These are phyloP conservation scores for Myioborus melanocephalus DNA, from an alignment of 2,797 vertebrate genomes.

Conservation along the genomic window DNA sequence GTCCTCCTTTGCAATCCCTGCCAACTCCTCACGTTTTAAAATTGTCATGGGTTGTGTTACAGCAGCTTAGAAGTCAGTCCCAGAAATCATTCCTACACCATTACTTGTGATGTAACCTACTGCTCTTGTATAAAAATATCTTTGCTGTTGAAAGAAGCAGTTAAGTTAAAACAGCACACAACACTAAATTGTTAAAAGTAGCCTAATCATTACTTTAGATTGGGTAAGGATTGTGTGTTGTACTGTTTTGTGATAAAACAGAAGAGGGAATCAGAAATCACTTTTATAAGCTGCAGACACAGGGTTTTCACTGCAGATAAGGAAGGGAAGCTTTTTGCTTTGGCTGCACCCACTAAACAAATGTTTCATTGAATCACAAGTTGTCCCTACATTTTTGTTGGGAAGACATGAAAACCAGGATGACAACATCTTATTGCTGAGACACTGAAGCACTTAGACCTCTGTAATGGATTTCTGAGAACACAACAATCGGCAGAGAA, in stretches of 20 bases:
- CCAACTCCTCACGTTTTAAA: not conserved
- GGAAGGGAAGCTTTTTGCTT: not conserved
- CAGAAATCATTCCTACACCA: not conserved
- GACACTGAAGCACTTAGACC: not conserved
- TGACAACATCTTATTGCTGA: not conserved
- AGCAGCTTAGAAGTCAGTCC: not conserved
- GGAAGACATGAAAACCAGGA: not conserved
- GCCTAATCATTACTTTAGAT: not conserved
- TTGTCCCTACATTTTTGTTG: not conserved
- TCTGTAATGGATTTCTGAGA: not conserved
- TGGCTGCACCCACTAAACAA: not conserved
- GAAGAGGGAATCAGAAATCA: not conserved
- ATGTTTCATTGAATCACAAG: not conserved
- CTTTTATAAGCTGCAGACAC: not conserved
- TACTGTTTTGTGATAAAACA: not conserved
- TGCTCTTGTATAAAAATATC: not conserved
- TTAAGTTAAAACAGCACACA: not conserved
- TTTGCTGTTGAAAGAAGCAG: not conserved
- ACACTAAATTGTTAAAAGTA: not conserved
- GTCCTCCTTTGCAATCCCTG: not conserved
- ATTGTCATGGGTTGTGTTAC: not conserved
- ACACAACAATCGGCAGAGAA: not conserved
- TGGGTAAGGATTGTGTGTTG: not conserved
- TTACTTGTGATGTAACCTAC: not conserved
- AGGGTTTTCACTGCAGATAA: not conserved